These are phyloP conservation scores for Natator depressus DNA, from an alignment of 2,113 vertebrate species.

Conservation along the genomic window DNA sequence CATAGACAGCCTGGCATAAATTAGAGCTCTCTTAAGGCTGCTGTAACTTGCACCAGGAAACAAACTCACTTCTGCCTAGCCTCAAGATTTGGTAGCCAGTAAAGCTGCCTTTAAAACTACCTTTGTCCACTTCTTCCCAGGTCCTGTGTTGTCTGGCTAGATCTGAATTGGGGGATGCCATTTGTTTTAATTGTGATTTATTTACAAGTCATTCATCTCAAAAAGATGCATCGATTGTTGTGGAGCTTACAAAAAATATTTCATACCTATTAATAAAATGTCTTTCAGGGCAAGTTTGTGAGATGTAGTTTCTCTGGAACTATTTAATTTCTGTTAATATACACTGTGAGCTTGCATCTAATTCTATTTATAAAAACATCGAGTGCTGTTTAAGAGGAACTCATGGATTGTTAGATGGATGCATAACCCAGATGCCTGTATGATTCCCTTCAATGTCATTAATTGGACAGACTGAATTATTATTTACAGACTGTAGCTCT, in stretches of 20 bases:
- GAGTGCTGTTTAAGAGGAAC: constrained; percentile 26
- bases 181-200: constrained; percentile 14
- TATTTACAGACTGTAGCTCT: constrained; percentile 39
- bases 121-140: not conserved
- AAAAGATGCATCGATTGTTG: not conserved
- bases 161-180: not conserved
- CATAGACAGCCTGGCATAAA: not conserved
- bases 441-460: constrained; percentile 46
- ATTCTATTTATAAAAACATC: constrained; percentile 60
- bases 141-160: not conserved
- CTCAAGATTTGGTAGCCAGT: not conserved
- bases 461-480: constrained; percentile 40
- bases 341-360: constrained; percentile 26
- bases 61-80: not conserved
- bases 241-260: constrained; percentile 15
- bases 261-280: constrained; percentile 34
- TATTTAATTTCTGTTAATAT: constrained; percentile 57
- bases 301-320: constrained; percentile 20
- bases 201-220: constrained; percentile 22
- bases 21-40: not conserved
- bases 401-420: constrained; percentile 20
- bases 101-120: not conserved
- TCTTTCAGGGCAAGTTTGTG: not conserved
- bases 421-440: constrained; percentile 21
- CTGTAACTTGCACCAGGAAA: not conserved